Evolutionary conservation across 1,140 invertebrate genomes (phyloP), one percentile per base, ranked within the genome.

Genomic region (Aphelenchoides besseyi): DNA sequence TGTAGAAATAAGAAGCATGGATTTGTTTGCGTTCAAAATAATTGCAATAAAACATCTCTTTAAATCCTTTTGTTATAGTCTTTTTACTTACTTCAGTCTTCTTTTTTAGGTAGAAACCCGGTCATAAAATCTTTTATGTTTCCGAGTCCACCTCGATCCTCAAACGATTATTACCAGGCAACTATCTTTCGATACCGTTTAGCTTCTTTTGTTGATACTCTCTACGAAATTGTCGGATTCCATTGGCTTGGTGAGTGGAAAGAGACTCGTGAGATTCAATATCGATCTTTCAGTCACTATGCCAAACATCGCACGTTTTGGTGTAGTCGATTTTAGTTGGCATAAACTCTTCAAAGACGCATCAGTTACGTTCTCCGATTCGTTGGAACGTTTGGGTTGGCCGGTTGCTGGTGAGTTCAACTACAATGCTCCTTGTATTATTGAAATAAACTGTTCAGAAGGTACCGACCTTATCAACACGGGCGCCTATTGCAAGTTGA

Each of bases 171-270:
- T 23, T 59, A 8, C 55, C 5, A 33, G 12, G 26, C 55, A 33
- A 29, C 55, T 23, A 8, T 18, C 5, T 59, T 59, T 33, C 18
- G 18, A 8, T 59, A 59, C 55, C 5, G 55, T 8, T 18, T 59
- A 8, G 5, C 5, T 33, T 28, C 55, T 5, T 28, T 33, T 59
- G 5, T 18, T 5, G 5, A 59, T 33, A 18, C 18, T 12, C 18
- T 59, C 55, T 59, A 59, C 55, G 55, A 59, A 33, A 59, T 59
- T 33, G 5, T 59, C 12, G 55, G 55, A 28, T 59, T 59, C 55
- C 18, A 59, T 18, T 33, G 26, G 26, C 5, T 59, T 33, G 55
- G 55, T 59, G 18, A 59, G 55, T 18, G 5, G n/a, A n/a, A n/a
- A n/a, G n/a, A n/a, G n/a, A n/a, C n/a, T n/a, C n/a, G n/a, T n/a